Conservation (phyloP, 2,113 vertebrate genomes). For the Donacobius atricapilla region DNA sequence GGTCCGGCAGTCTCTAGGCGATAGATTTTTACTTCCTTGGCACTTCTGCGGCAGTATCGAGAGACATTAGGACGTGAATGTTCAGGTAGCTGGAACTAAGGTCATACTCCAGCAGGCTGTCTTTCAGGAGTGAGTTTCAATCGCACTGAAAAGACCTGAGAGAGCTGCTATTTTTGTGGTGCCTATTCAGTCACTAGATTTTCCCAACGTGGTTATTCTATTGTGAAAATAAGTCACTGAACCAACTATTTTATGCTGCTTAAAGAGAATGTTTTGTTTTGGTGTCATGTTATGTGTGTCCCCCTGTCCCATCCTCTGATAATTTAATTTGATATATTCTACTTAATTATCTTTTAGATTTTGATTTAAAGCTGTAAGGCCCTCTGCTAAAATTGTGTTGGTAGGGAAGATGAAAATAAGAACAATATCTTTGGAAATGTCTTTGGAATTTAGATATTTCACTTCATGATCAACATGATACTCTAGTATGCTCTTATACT, state of each 20-base stretch:
- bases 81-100: background rate
- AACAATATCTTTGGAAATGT: background rate
- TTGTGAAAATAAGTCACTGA: background rate
- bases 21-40: background rate
- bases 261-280: background rate
- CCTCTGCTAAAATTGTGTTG: background rate
- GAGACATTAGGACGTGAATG: accelerated
- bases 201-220: background rate
- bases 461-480: background rate
- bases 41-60: background rate
- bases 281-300: background rate
- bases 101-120: background rate
- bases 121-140: background rate
- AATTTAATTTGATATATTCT: background rate
- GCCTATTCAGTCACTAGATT: background rate
- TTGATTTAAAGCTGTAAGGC: background rate
- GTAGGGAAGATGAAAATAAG: background rate
- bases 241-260: background rate
- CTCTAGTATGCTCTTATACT: background rate
- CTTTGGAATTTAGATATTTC: background rate
- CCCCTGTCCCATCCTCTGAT: background rate
- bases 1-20: background rate
- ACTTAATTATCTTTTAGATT: background rate
- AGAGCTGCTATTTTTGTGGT: background rate
- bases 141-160: background rate